These are phyloP conservation scores for Onthophagus taurus DNA, from an alignment of 1,140 invertebrate species.

Conservation along the genomic window DNA sequence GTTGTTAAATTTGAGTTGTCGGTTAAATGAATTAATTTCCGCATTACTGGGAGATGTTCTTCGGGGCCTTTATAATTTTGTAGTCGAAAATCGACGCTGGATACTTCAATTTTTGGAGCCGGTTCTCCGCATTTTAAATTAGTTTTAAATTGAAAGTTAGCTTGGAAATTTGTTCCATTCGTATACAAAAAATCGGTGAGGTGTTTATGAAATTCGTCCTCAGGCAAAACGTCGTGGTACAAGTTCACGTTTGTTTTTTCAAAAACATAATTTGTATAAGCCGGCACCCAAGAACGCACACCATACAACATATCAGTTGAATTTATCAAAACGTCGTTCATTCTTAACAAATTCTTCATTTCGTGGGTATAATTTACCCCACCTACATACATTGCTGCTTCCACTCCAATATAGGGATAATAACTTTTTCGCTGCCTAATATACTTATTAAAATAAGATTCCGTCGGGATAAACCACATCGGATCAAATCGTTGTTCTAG, in stretches of 20 bases:
- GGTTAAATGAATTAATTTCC: slow-evolving; percentile 47
- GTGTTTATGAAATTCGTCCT: slow-evolving; percentile 47
- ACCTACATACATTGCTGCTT: slow-evolving; percentile 58
- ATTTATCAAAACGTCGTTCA: slow-evolving; percentile 45
- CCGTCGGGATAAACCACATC: slow-evolving; percentile 63
- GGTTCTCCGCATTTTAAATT: slow-evolving; percentile 51
- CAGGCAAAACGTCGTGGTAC: slow-evolving; percentile 35
- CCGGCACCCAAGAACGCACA: slow-evolving; percentile 51
- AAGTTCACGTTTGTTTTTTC: slow-evolving; percentile 22
- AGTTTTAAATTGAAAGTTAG: slow-evolving; percentile 54
- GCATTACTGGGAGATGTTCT: slow-evolving; percentile 67
- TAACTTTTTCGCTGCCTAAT: slow-evolving; percentile 43
- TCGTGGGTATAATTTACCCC: slow-evolving; percentile 55
- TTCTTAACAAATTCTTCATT: slow-evolving; percentile 47
- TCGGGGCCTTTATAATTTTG: slow-evolving; percentile 47
- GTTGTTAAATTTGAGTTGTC: slow-evolving; percentile 45
- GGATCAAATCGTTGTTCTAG: slow-evolving; percentile 71
- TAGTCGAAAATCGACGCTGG: slow-evolving; percentile 54
- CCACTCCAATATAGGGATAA: slow-evolving; percentile 55
- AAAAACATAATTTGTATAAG: slow-evolving; percentile 50
- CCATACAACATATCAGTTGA: slow-evolving; percentile 44
- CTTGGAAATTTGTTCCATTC: slow-evolving; percentile 55
- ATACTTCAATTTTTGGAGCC: slow-evolving; percentile 46
- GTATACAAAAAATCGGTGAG: slow-evolving; percentile 63
- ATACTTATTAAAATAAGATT: slow-evolving; percentile 58